Base-by-base conservation (phyloP, 2,888 invertebrate species). In the Dicyrtomina minuta region DNA sequence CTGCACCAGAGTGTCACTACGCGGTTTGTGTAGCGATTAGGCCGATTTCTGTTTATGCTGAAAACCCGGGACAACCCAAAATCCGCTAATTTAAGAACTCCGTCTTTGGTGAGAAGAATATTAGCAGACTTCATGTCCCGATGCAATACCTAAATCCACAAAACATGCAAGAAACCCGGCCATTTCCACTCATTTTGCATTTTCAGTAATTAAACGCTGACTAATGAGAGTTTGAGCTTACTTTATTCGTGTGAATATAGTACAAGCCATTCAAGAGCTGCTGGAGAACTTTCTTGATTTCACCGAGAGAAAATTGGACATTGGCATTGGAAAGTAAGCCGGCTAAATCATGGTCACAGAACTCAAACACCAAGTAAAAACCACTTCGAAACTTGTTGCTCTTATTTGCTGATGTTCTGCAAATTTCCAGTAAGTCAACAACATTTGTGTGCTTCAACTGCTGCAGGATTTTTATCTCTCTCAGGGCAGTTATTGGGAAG, bases 61-160 rank as follows among this genome's bases (percentile, higher is more conserved):
- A 95, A 94, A 0, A 96, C 96, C 79, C 98, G 85, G 0, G 99
- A 97, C 70, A 99, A 84, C 67, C 99, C 99, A 83, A 99, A 99
- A 84, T 99, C 99, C 1, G 99, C 98, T 70, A 99, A 82, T 83
- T 98, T 99, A 0, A 99, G 82, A 2, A 93, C 88, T 0, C 96
- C 99, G 81, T 90, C 91, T 81, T 96, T 96, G 0, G 97, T 97
- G 70, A 99, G 94, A 13, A 99, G 84, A 39, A 99, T 96, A 84
- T 99, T 99, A 0, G 98, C 98, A 10, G 99, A 96, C 83, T 99
- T 99, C 97, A 99, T 97, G 80, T 99, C 99, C 78, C 96, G 86
- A 80, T 96, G 96, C 0, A 96, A 82, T 74, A 94, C 93, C 87
- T 87, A 73, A 33, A 74, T 75, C 68, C 67, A 39, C 71, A 55